Evolutionary conservation across 2,113 vertebrate genomes (phyloP).

Genomic region (Peromyscus maniculatus): DNA sequence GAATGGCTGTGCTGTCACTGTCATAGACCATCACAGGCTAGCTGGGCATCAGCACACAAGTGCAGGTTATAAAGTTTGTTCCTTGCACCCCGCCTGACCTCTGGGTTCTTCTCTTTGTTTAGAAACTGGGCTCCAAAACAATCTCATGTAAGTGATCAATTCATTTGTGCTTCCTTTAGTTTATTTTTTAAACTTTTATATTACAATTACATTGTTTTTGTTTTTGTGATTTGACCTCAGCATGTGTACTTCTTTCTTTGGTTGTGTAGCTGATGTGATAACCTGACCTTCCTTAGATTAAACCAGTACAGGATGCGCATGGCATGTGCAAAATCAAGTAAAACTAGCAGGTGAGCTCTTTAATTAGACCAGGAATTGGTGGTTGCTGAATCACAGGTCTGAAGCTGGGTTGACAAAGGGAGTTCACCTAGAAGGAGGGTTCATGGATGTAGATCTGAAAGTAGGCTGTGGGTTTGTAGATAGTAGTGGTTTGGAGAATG

Average conservation of each 20-base stretch:
- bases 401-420: not conserved
- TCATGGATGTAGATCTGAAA: not conserved
- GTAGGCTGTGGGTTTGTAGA: not conserved
- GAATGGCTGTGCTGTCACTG: too few species aligned
- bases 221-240: not conserved
- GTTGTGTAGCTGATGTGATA: not conserved
- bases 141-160: too few species aligned
- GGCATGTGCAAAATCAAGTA: not conserved
- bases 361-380: not conserved
- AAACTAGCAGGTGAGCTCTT: not conserved
- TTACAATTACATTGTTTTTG: not conserved
- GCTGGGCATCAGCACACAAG: too few species aligned
- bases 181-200: too few species aligned
- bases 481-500: not conserved
- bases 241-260: not conserved
- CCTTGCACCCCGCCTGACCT: too few species aligned
- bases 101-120: too few species aligned
- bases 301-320: not conserved
- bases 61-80: too few species aligned
- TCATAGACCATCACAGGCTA: too few species aligned
- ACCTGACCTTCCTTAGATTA: not conserved
- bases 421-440: not conserved
- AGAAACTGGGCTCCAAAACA: too few species aligned
- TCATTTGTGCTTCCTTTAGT: too few species aligned
- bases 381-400: not conserved